A percentile compares a stretch with the other conserved stretches of the same genome.
Conservation (phyloP, 1,140 invertebrate genomes). For the Holcopasites calliopsidis region DNA sequence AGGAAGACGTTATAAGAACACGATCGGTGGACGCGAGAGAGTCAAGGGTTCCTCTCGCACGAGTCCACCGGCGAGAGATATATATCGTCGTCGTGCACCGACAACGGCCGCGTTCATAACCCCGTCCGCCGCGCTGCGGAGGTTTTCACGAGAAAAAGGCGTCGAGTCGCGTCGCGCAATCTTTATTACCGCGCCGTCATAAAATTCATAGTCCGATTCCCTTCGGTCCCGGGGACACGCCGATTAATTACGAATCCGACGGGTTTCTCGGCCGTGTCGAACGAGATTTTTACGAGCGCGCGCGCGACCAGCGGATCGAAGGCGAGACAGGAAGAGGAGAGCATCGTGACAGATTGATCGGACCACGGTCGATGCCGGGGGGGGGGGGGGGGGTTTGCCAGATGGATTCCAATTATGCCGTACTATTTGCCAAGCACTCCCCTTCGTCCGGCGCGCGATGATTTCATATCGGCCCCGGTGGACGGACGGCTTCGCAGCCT, state of each 20-base stretch:
- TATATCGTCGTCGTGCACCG: slow-evolving; percentile 29
- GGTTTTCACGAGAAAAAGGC: not conserved
- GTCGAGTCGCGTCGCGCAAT: slow-evolving; percentile 16
- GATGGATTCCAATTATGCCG: slow-evolving; percentile 77
- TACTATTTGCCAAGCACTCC: slow-evolving; percentile 78
- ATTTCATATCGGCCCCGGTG: slow-evolving; percentile 70
- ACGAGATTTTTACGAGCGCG: slow-evolving; percentile 34
- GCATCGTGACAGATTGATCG: slow-evolving; percentile 66
- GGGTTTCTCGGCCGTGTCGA: not conserved
- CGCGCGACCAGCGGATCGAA: no score
- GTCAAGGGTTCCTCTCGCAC: slow-evolving; percentile 36
- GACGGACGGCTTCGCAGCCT: slow-evolving; percentile 38
- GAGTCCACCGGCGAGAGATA: slow-evolving; percentile 36
- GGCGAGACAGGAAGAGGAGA: slow-evolving; percentile 27
- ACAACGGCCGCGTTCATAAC: slow-evolving; percentile 38
- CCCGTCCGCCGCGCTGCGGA: not conserved
- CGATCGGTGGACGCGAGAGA: slow-evolving; percentile 36
- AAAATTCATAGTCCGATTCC: slow-evolving; percentile 23
- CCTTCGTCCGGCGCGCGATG: slow-evolving; percentile 70
- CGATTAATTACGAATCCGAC: slow-evolving; percentile 28
- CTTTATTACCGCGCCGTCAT: slow-evolving; percentile 32
- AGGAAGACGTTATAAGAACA: slow-evolving; percentile 70
- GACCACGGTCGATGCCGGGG: slow-evolving; percentile 57
- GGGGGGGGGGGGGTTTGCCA: no score
- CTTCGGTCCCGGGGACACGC: not conserved